Evolutionary conservation across 1,140 invertebrate species (phyloP).

Genomic region (Drosophila insularis): DNA sequence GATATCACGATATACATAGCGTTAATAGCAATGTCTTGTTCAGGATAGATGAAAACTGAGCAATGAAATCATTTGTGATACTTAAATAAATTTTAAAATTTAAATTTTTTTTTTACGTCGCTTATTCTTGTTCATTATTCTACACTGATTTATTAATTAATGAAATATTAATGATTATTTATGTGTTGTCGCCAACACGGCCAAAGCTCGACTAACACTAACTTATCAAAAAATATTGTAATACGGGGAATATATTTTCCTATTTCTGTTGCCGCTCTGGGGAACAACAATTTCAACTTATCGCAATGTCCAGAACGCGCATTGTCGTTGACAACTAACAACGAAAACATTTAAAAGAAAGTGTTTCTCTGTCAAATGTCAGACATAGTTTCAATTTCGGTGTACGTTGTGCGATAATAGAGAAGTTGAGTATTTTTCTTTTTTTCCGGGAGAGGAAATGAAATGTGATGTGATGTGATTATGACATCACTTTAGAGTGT

Average conservation of each 20-base stretch:
- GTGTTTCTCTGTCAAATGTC: slow-evolving; percentile 69
- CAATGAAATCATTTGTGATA: too few relatives aligned
- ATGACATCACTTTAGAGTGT: slow-evolving; percentile 52
- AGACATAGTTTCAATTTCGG: slow-evolving; percentile 36
- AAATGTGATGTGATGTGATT: slow-evolving; percentile 31
- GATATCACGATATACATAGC: too few relatives aligned
- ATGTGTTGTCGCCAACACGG: neutral
- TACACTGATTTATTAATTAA: neutral
- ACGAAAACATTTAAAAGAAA: slow-evolving; percentile 50
- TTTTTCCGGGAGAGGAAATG: slow-evolving; percentile 34
- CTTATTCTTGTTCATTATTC: too few relatives aligned
- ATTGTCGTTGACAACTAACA: slow-evolving; percentile 21
- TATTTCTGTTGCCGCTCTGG: slow-evolving; percentile 24
- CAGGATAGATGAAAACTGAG: too few relatives aligned
- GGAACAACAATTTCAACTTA: slow-evolving; percentile 47
- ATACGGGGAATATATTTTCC: slow-evolving; percentile 34
- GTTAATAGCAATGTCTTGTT: too few relatives aligned
- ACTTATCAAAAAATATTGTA: slow-evolving; percentile 45
- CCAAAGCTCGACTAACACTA: slow-evolving; percentile 36
- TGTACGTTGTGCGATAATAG: slow-evolving; percentile 22
- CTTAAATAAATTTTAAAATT: too few relatives aligned
- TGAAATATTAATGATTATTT: too few relatives aligned
- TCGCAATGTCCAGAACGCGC: slow-evolving; percentile 32
- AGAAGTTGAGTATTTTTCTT: slow-evolving; percentile 14
- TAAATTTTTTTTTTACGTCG: too few relatives aligned